phyloP scores from a whole-genome alignment of 1,140 invertebrate species.

The Ceratitis capitata region DNA sequence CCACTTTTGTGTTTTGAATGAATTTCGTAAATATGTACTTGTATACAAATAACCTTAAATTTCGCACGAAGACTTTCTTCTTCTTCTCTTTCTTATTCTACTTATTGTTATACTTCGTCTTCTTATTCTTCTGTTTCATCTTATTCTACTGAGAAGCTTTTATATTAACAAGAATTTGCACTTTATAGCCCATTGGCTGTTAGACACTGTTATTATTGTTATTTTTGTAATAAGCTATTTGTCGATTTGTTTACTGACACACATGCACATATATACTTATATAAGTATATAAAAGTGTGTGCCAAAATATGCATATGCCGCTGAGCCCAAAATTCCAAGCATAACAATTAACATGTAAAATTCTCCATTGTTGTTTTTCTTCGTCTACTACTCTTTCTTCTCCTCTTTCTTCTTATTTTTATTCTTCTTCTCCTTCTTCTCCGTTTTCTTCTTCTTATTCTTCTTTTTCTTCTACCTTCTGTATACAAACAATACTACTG shows the following conservation, averaged over 20 bases:
- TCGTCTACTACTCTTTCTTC: background rate
- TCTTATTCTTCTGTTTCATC: background rate
- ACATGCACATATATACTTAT: background rate
- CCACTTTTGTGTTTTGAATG: background rate
- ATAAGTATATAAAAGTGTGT: background rate
- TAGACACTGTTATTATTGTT: too few species aligned
- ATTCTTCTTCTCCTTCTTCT: background rate
- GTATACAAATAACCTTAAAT: too few species aligned
- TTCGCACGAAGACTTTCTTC: too few species aligned
- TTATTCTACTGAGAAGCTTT: background rate
- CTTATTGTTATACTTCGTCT: too few species aligned
- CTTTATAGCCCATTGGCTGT: slow-evolving; percentile 1
- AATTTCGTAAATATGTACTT: too few species aligned
- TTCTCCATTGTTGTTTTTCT: background rate
- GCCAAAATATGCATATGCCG: too few species aligned
- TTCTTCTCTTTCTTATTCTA: too few species aligned
- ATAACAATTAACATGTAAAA: slow-evolving; percentile 1
- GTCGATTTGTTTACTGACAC: background rate
- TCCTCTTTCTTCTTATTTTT: background rate
- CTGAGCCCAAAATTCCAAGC: too few species aligned
- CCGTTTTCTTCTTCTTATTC: background rate
- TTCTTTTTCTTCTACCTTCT: too few species aligned
- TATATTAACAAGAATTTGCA: slow-evolving; percentile 26
- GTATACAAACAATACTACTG: too few species aligned
- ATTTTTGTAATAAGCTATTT: slow-evolving; percentile 21